phyloP scores from a whole-genome alignment of 1,140 invertebrate species.

The Streblospio benedicti region DNA sequence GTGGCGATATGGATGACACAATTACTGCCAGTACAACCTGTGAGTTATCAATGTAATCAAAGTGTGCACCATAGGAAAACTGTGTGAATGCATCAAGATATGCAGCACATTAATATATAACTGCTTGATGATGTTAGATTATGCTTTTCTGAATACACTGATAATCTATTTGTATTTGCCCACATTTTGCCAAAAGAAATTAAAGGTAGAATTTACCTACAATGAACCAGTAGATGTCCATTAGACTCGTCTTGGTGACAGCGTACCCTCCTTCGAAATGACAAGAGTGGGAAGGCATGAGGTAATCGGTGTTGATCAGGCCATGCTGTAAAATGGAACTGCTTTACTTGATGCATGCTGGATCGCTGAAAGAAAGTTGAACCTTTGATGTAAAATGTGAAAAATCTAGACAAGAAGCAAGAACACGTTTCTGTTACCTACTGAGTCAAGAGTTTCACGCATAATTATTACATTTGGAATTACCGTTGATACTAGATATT shows the following conservation, averaged over 20 bases:
- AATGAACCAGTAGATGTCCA: slow-evolving; percentile 12
- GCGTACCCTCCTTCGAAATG: slow-evolving; percentile 4
- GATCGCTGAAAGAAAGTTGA: too few species aligned
- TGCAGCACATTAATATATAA: too few species aligned
- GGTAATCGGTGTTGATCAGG: slow-evolving; percentile 1
- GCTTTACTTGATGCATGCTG: too few species aligned
- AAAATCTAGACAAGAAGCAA: too few species aligned
- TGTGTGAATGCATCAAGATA: too few species aligned
- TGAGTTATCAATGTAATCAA: too few species aligned
- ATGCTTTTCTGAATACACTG: neutral
- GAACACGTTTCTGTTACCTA: too few species aligned
- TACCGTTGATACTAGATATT: too few species aligned
- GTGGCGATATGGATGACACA: neutral
- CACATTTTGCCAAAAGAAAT: neutral
- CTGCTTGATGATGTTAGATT: neutral
- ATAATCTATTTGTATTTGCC: neutral
- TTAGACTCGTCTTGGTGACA: neutral
- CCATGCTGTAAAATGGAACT: slow-evolving; percentile 12
- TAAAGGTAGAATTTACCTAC: slow-evolving; percentile 4
- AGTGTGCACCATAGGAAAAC: too few species aligned
- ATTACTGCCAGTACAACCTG: neutral
- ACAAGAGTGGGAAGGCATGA: slow-evolving; percentile 1
- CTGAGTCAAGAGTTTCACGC: too few species aligned
- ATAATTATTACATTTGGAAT: too few species aligned
- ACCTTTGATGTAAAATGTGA: too few species aligned